These are phyloP conservation scores for Esox niger DNA, from an alignment of 2,113 vertebrate genomes.

Conservation along the genomic window DNA sequence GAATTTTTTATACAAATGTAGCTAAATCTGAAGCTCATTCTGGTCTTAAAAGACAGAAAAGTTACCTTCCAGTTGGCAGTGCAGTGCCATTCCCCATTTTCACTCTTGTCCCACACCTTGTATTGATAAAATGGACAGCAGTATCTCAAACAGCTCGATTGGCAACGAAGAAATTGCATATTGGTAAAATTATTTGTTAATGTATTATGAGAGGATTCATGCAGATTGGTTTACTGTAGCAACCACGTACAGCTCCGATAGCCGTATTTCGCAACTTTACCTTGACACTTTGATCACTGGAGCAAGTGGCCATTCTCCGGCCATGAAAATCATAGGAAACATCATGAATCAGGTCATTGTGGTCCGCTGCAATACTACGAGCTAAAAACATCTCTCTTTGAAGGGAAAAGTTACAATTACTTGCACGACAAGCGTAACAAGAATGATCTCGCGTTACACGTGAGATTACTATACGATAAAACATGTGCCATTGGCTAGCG, in stretches of 20 bases:
- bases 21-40: too few relatives aligned
- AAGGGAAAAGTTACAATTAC: too few relatives aligned
- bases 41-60: neutral
- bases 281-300: conserved; percentile 97
- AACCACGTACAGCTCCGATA: conserved; percentile 27
- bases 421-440: too few relatives aligned
- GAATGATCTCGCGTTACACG: neutral
- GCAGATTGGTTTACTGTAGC: too few relatives aligned
- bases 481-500: neutral
- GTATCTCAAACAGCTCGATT: neutral
- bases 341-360: conserved; percentile 95
- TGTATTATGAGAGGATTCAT: too few relatives aligned
- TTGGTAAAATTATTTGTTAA: neutral
- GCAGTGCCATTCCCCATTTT: conserved; percentile 94
- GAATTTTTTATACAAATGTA: too few relatives aligned
- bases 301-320: conserved; percentile 95
- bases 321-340: conserved; percentile 97
- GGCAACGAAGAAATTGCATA: too few relatives aligned
- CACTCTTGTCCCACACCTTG: conserved; percentile 97
- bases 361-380: conserved; percentile 91
- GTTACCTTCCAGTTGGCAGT: conserved; percentile 98
- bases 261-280: conserved; percentile 60
- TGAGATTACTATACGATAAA: neutral
- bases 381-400: conserved; percentile 83
- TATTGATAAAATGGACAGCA: neutral